Evolutionary conservation across 2,113 vertebrate genomes (phyloP), one percentile per base, ranked within the genome.

Genomic region (Puma concolor): DNA sequence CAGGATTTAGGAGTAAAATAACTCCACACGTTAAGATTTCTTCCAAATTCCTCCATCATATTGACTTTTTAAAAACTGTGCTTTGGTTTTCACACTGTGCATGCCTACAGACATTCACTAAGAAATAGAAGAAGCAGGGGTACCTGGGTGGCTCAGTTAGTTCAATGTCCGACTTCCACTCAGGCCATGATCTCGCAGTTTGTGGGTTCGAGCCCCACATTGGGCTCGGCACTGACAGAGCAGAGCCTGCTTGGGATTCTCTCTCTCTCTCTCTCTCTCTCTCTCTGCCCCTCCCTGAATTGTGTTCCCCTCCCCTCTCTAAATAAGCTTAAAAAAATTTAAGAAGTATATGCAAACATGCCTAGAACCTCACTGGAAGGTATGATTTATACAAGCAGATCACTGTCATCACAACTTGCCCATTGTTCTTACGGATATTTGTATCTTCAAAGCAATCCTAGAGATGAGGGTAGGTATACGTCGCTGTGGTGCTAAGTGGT

Each of bases 351-450:
- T 4, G 23, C 5, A 29, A 48, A 57, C 1, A 10, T 6, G 50
- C 71, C 36, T 2, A 76, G 76, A 85, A 69, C 13, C 36, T 44
- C n/a, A 7, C 27, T 29, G n/a, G 88, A 36, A 54, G 6, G 17
- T 25, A 29, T 16, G 25, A 8, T 12, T 36, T 23, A 14, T 0
- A 8, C 36, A 33, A 69, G 48, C 27, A 7, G 7, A 21, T 31
- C 21, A 50, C 44, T 31, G 33, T 11, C 48, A 52, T 23, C 67
- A 71, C 31, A 23, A 29, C 41, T 7, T 33, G 17, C 36, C 63
- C 67, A 72, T 1, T 2, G 0, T 5, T 17, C 36, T 60, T 72
- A 74, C 12, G 5, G 10, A 7, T 5, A 0, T 7, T 7, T 69
- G 12, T 11, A 63, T 3, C 36, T 27, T 33, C 63, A 50, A 16